phyloP scores from a whole-genome alignment of 2,113 vertebrate species.

The Lamprologus ornatipinnis region DNA sequence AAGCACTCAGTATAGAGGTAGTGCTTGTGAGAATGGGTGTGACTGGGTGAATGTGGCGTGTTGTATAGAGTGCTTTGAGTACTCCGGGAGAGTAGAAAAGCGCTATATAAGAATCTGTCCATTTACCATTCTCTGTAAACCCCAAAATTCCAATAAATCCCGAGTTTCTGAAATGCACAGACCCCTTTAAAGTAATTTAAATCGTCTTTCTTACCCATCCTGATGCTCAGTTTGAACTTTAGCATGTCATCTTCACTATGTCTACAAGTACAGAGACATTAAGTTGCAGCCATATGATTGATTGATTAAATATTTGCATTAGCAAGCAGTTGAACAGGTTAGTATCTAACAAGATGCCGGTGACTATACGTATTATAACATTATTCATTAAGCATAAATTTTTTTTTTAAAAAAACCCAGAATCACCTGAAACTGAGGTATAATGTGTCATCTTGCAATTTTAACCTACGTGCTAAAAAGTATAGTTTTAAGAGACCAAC shows the following conservation, averaged over 20 bases:
- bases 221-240: background rate
- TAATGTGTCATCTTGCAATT: background rate
- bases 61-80: too few species aligned
- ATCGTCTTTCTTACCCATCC: background rate
- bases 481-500: background rate
- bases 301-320: background rate
- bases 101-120: too few species aligned
- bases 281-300: background rate
- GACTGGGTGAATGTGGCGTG: too few species aligned
- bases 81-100: too few species aligned
- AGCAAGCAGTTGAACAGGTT: background rate
- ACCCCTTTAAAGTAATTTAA: background rate
- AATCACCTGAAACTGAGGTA: background rate
- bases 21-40: too few species aligned
- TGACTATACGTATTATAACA: background rate
- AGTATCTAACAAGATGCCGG: background rate
- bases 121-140: background rate
- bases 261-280: background rate
- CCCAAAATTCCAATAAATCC: background rate
- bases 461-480: background rate
- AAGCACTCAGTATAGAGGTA: too few species aligned
- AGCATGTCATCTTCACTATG: background rate
- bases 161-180: background rate
- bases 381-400: background rate
- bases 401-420: rapidly evolving